Evolutionary conservation across 2,797 vertebrate species (phyloP).

Genomic region (Mormyrus hasselquistii): DNA sequence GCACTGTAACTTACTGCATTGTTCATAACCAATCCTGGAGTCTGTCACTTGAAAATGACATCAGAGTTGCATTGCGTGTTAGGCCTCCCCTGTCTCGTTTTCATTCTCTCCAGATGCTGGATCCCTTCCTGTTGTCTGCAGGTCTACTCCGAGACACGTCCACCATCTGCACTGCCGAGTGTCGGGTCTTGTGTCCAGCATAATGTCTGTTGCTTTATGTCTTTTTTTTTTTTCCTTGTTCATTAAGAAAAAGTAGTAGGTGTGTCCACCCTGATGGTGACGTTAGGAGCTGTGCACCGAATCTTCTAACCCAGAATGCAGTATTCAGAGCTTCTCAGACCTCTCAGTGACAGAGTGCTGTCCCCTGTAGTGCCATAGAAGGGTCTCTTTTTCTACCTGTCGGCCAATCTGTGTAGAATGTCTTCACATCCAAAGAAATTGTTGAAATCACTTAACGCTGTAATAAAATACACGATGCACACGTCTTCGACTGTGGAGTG

Average conservation of each 20-base stretch:
- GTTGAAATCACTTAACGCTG: slow-evolving; percentile 11
- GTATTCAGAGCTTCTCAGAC: background rate
- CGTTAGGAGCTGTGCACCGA: background rate
- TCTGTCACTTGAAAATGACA: background rate
- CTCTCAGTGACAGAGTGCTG: background rate
- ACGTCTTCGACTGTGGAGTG: background rate
- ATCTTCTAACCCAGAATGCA: background rate
- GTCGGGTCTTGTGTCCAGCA: background rate
- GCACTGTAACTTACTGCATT: background rate
- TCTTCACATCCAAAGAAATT: slow-evolving; percentile 31
- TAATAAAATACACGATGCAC: slow-evolving; percentile 20
- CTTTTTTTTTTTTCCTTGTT: background rate
- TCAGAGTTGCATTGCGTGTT: background rate
- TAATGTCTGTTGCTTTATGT: background rate
- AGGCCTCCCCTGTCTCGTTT: background rate
- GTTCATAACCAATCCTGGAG: background rate
- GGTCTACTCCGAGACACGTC: background rate
- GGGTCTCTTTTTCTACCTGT: slow-evolving; percentile 16
- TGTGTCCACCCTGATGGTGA: background rate
- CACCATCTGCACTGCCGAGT: background rate
- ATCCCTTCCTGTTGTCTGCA: background rate
- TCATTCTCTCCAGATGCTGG: background rate
- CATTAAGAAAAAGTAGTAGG: background rate
- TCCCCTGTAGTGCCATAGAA: slow-evolving; percentile 16
- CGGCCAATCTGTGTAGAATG: slow-evolving; percentile 15